Evolutionary conservation across 1,140 invertebrate species (phyloP).

Genomic region (Anoplolepis gracilipes): DNA sequence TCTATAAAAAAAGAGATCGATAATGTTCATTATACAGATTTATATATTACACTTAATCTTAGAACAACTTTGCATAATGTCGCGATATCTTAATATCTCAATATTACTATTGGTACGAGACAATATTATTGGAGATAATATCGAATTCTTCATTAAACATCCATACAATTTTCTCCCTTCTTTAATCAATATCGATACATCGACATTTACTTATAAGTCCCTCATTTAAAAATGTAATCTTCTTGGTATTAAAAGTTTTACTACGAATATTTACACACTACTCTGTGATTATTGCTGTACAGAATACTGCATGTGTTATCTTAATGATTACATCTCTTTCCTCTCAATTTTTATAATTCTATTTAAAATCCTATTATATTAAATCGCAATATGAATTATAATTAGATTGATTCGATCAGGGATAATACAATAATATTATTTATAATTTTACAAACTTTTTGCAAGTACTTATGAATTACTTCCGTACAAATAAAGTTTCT

Average conservation of each 20-base stretch:
- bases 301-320: conserved; percentile 74
- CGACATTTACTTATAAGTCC: neutral
- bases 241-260: conserved; percentile 42
- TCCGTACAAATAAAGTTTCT: neutral
- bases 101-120: conserved; percentile 30
- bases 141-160: conserved; percentile 29
- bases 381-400: neutral
- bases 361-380: neutral
- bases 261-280: conserved; percentile 70
- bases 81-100: conserved; percentile 19
- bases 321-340: conserved; percentile 30
- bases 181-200: conserved; percentile 26
- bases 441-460: conserved; percentile 7
- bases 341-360: neutral
- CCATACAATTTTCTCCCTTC: neutral
- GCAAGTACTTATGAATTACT: neutral
- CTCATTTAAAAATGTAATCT: conserved; percentile 38
- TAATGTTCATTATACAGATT: conserved; percentile 63
- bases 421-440: conserved; percentile 32
- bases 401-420: neutral
- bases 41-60: conserved; percentile 62
- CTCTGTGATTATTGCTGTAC: conserved; percentile 77
- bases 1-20: conserved; percentile 50
- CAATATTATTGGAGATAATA: conserved; percentile 34
- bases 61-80: conserved; percentile 42